Evolutionary conservation across 1,140 invertebrate genomes (phyloP).

Genomic region (Pseudomyrmex cubaensis): DNA sequence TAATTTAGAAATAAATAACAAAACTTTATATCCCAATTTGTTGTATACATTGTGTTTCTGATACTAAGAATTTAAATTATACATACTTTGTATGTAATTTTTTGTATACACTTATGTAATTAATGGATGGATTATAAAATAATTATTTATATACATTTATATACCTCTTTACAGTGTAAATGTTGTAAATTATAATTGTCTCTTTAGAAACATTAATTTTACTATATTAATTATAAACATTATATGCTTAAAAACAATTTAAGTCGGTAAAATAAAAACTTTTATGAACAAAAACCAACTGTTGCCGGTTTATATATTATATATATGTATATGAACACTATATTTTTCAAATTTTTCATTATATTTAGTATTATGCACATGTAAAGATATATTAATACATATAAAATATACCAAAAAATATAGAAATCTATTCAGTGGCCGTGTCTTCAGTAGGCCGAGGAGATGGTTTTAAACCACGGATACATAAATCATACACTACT

Average conservation of each 20-base stretch:
- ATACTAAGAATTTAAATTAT: not conserved
- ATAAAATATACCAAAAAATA: conserved; percentile 15
- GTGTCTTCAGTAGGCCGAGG: conserved; percentile 36
- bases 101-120: conserved; percentile 17
- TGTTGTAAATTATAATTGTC: not conserved
- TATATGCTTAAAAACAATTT: conserved; percentile 1
- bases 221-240: not conserved
- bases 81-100: too few species aligned
- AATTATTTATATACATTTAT: not conserved
- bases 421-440: conserved; percentile 43
- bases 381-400: conserved; percentile 17
- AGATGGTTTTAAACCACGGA: conserved; percentile 90
- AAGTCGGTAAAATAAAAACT: not conserved
- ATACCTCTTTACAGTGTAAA: not conserved
- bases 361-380: not conserved
- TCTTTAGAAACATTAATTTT: not conserved
- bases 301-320: not conserved
- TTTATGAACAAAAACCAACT: not conserved
- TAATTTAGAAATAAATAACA: conserved; percentile 10
- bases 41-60: not conserved
- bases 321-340: conserved; percentile 7
- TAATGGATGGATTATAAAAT: not conserved
- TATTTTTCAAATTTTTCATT: not conserved
- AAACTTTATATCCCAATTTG: not conserved
- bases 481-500: conserved; percentile 96